These are phyloP conservation scores for Nephrotoma guestfalica DNA, from an alignment of 2,888 invertebrate genomes.

Conservation along the genomic window DNA sequence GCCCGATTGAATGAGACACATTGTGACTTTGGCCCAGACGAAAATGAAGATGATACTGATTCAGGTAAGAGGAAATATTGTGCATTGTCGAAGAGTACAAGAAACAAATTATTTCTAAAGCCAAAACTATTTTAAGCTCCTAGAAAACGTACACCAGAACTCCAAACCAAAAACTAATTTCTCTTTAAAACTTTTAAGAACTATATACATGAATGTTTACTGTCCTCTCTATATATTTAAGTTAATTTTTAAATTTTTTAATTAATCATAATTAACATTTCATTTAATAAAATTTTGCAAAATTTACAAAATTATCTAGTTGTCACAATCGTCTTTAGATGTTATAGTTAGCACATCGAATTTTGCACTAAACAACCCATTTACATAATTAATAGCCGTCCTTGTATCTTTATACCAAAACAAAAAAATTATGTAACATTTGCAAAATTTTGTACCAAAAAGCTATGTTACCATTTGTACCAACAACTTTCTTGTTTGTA, in stretches of 20 bases:
- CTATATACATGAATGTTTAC: no score
- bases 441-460: not conserved
- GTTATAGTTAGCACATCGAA: no score
- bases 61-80: conserved; percentile 38
- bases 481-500: not conserved
- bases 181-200: not conserved
- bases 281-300: not conserved
- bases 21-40: conserved; percentile 46
- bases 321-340: no score
- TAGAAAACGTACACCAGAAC: not conserved
- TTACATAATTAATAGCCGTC: no score
- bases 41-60: conserved; percentile 53
- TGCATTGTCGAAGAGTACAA: not conserved
- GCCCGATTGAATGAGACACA: conserved; percentile 56
- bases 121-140: not conserved
- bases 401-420: no score
- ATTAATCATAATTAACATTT: not conserved
- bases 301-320: no score
- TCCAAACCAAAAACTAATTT: not conserved
- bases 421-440: not conserved
- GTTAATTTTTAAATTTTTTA: not conserved
- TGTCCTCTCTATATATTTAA: no score
- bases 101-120: not conserved
- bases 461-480: not conserved
- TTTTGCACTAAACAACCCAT: no score